Evolutionary conservation across 1,140 invertebrate species (phyloP), one percentile per base, ranked within the genome.

Genomic region (Probaryconus sp.): DNA sequence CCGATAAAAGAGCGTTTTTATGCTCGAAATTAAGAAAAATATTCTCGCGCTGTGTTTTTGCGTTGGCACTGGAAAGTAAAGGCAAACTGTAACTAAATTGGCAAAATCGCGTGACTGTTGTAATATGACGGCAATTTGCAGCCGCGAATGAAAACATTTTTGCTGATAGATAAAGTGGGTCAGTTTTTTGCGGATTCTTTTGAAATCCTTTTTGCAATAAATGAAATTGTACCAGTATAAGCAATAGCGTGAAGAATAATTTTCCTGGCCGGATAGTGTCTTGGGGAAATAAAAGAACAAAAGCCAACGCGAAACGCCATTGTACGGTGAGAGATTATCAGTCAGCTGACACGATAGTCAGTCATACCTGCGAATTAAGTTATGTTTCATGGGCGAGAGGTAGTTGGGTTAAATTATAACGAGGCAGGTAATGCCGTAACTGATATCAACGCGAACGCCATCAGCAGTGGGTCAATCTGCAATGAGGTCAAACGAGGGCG

Each of bases 401-500:
- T 43, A 28, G 48, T 37, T 43, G 48, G 40, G 68, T 71, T 64
- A 73, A 73, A 77, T 77, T 69, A 73, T 55, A 56, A 43, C 20
- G 61, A 63, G 13, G 69, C 63, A 38, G 21, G 43, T 70, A 63
- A 74, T 68, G 37, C 58, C 51, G 65, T 68, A 69, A 65, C 58
- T 56, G 64, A 69, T 69, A 69, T 69, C 47, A 56, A 45, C 43
- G 43, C 28, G 24, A 67, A 73, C 56, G 71, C 48, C 43, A 69
- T 61, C 77, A 72, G 67, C 76, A 84, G 81, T 84, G 80, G 83
- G 83, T 83, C 83, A 85, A 80, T 81, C 78, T 78, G 78, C 79
- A 83, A 83, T 65, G 81, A 67, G 81, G 83, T 83, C 82, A 81
- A 65, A 60, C 73, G 77, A 81, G 79, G 81, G 81, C 83, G 79